Base-by-base conservation (phyloP, 2,888 invertebrate species). In the Nycteola revayana region DNA sequence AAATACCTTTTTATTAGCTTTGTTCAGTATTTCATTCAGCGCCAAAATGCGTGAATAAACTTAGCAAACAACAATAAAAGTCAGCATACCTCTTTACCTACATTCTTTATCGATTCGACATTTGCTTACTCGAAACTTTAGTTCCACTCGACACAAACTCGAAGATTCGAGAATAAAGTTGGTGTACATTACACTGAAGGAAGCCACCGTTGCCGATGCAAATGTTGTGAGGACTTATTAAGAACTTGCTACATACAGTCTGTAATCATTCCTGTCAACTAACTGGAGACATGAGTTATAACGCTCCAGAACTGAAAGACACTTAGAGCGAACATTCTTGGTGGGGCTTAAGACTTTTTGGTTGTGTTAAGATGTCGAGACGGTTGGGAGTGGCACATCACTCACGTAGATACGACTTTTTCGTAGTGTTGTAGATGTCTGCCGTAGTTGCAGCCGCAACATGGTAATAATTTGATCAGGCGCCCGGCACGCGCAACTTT, bases 391-490 rank as follows among this genome's bases (percentile, higher is more conserved):
- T 55, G 28, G 49, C 36, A 28, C 40, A 44, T 47, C 45, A 42
- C 32, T 55, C 35, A 24, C 10, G 31, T 39, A 58, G 38, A 52
- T 75, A 64, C 9, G 67, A 53, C 68, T 54, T 57, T 78, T 67
- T 57, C 58, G 35, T 40, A 41, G 47, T 53, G 51, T 43, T 37
- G 51, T 54, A 49, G 41, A 60, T 70, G 71, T 74, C 59, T 63
- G 68, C 69, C 68, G 64, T 60, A 73, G 72, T 69, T 33, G 66
- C 56, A 65, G 63, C 80, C 77, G 75, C 81, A 80, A 81, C 80
- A 79, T 72, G 75, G 78, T 75, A 81, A 85, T 87, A 86, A 87
- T 86, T 87, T 83, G 84, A 87, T 86, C 83, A 86, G 69, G 71
- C 73, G 71, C 77, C 71, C 68, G 62, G 65, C 58, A 69, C 62